Evolutionary conservation across 2,113 vertebrate genomes (phyloP).

Genomic region (Phoxinus phoxinus): DNA sequence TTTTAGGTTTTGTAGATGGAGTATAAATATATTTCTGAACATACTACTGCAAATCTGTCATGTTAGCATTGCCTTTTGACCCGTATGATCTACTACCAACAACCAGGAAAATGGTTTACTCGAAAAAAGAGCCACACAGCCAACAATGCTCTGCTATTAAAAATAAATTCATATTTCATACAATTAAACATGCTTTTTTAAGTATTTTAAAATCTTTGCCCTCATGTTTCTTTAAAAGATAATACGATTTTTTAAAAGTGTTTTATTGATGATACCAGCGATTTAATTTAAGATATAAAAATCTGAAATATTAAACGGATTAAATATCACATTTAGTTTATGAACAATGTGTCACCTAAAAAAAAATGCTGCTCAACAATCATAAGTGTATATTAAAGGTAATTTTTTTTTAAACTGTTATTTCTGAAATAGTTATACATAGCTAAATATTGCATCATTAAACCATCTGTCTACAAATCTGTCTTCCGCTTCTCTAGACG

Average conservation of each 20-base stretch:
- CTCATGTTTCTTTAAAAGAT: neutral
- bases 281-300: neutral
- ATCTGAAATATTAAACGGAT: neutral
- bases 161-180: no score
- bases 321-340: neutral
- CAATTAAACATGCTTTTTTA: neutral
- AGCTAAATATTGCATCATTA: neutral
- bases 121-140: no score
- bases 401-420: neutral
- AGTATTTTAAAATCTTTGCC: neutral
- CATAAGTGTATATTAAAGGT: neutral
- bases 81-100: neutral
- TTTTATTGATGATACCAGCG: no score
- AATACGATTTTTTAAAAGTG: no score
- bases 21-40: neutral
- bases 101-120: neutral
- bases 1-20: neutral
- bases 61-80: neutral
- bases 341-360: neutral
- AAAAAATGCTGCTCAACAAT: neutral
- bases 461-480: neutral
- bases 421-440: neutral
- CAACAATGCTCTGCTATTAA: no score
- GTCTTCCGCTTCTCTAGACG: slow-evolving; percentile 76
- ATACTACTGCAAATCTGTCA: neutral